Evolutionary conservation across 2,797 vertebrate species (phyloP).

Genomic region (Trichosurus vulpecula): DNA sequence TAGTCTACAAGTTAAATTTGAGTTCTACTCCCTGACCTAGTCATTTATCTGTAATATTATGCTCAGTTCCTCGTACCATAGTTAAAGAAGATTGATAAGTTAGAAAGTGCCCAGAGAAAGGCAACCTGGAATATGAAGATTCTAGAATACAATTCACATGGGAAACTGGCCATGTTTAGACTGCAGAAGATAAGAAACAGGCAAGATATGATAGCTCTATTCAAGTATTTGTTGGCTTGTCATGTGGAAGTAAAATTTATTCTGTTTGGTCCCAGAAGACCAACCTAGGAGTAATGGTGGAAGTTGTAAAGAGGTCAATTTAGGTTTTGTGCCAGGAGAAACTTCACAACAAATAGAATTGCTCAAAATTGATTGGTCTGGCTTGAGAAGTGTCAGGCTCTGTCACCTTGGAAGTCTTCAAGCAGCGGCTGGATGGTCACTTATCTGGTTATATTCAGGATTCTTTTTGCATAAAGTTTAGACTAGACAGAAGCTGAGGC

Average conservation of each 20-base stretch:
- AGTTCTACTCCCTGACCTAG: background rate
- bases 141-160: background rate
- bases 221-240: too few relatives aligned
- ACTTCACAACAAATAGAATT: background rate
- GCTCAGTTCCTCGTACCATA: background rate
- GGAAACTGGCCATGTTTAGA: background rate
- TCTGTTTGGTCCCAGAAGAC: background rate
- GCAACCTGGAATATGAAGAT: background rate
- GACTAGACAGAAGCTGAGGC: background rate
- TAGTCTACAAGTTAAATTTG: background rate
- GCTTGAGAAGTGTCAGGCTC: background rate
- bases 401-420: background rate
- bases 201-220: background rate
- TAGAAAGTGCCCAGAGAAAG: background rate
- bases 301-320: background rate
- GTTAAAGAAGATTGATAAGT: background rate
- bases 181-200: background rate
- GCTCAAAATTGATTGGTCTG: background rate
- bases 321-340: background rate
- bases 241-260: background rate
- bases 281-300: background rate
- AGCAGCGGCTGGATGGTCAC: background rate
- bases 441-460: background rate
- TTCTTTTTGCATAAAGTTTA: background rate
- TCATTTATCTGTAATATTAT: background rate